Evolutionary conservation across 1,140 invertebrate genomes (phyloP).

Genomic region (Drosophila albomicans): DNA sequence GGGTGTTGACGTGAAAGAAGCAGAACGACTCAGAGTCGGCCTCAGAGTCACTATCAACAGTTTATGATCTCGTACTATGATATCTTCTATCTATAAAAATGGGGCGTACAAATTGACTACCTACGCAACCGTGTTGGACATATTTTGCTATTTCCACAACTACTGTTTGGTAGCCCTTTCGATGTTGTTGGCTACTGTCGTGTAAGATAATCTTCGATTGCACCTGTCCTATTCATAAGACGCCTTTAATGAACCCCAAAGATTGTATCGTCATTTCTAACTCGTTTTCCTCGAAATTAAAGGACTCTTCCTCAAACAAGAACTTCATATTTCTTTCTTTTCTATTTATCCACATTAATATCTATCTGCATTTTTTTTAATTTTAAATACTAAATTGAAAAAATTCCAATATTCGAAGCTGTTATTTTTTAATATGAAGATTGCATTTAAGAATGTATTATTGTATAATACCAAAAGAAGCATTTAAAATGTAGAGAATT

Average conservation of each 20-base stretch:
- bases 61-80: conserved; percentile 63
- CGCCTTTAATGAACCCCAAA: conserved; percentile 57
- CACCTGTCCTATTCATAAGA: conserved; percentile 22
- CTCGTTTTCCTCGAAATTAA: conserved; percentile 22
- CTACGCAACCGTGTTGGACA: conserved; percentile 21
- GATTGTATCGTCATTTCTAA: conserved; percentile 13
- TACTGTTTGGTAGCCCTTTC: conserved; percentile 55
- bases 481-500: no score
- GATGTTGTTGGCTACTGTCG: conserved; percentile 51
- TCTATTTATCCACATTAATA: not conserved
- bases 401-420: no score
- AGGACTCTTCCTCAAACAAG: conserved; percentile 42
- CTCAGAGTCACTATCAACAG: conserved; percentile 49
- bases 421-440: no score
- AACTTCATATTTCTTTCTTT: not conserved
- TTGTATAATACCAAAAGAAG: no score
- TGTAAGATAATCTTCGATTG: conserved; percentile 4
- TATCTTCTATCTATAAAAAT: conserved; percentile 23
- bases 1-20: conserved; percentile 22
- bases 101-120: conserved; percentile 64
- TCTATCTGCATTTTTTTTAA: not conserved
- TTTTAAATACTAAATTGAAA: no score
- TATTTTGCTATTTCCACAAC: conserved; percentile 34
- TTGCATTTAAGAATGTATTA: no score
- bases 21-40: not conserved